Evolutionary conservation across 2,888 invertebrate species (phyloP), one percentile per base, ranked within the genome.

Genomic region (Pantelozetes paolii): DNA sequence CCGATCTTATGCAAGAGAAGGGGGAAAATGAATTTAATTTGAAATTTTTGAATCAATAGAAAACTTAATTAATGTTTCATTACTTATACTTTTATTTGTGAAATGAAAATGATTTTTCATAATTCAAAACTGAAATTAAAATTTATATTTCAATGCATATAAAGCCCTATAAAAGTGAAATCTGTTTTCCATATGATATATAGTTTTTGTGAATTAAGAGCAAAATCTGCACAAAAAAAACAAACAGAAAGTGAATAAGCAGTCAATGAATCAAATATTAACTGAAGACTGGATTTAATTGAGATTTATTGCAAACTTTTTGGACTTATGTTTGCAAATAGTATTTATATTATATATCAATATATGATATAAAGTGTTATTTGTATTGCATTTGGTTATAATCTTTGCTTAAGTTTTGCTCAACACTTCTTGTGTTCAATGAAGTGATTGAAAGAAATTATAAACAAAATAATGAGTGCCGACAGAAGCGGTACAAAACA

Each of bases 11-110:
- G 36, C 28, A n/a, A 36, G 40, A 57, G 57, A 40, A 23, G 54
- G 57, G 45, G 70, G 67, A 75, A 40, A 70, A 74, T 72, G 23
- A 36, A 57, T 40, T 64, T n/a, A 36, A 64, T 15, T 64, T 36
- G n/a, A 36, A 59, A 64, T 20, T 20, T 64, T 64, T 36, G 36
- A 64, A 64, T 64, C 36, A 64, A 64, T 64, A 64, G 36, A 64
- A 36, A 64, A 64, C 20, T 64, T 36, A 64, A 64, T 64, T 64
- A 64, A 36, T 36, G 20, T 36, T 64, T 64, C 36, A 64, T 64
- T 64, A 64, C 57, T 28, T n/a, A n/a, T n/a, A n/a, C n/a, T n/a
- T n/a, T 57, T 57, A 57, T 57, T 57, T 57, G 57, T 57, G 57
- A 57, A 57, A 57, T 54, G 23, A n/a, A 59, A 59, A 30, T 64